Evolutionary conservation across 2,888 invertebrate species (phyloP).

Genomic region (Hemistola chrysoprasaria): DNA sequence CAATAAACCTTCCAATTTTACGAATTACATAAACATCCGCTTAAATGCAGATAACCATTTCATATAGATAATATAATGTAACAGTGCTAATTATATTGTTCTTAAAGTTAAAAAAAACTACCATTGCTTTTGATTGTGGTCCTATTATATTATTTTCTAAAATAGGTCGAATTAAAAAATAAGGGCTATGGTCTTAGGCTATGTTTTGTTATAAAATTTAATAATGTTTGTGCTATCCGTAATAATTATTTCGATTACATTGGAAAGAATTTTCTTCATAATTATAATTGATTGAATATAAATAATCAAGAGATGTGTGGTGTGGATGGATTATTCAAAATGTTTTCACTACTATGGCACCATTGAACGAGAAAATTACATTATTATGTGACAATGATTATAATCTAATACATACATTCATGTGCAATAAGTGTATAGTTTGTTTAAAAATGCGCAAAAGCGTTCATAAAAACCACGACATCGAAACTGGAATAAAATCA

Average conservation of each 20-base stretch:
- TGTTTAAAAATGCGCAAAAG: slow-evolving; percentile 72
- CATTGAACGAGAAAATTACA: slow-evolving; percentile 22
- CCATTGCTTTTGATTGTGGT: slow-evolving; percentile 11
- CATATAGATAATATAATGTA: slow-evolving; percentile 2
- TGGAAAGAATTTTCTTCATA: too few species aligned
- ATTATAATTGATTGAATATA: too few species aligned
- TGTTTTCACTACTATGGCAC: slow-evolving; percentile 16
- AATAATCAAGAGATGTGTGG: slow-evolving; percentile 1
- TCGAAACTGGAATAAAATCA: slow-evolving; percentile 66
- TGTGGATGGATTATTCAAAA: slow-evolving; percentile 16
- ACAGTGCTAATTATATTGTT: slow-evolving; percentile 4
- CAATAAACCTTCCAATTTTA: slow-evolving; percentile 1
- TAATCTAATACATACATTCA: slow-evolving; percentile 32
- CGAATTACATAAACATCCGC: slow-evolving; percentile 4
- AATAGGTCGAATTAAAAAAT: too few species aligned
- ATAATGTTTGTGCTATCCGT: too few species aligned
- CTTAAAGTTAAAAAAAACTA: slow-evolving; percentile 2
- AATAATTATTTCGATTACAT: too few species aligned
- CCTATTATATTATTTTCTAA: too few species aligned
- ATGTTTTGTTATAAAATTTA: too few species aligned
- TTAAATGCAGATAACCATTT: slow-evolving; percentile 2
- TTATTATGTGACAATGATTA: slow-evolving; percentile 8
- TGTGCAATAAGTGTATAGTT: slow-evolving; percentile 43
- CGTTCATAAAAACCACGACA: slow-evolving; percentile 76
- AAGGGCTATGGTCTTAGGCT: too few species aligned